phyloP scores from a whole-genome alignment of 30 jellyfish, hydroid and myxozoan species.

The Cassiopea xamachana region DNA sequence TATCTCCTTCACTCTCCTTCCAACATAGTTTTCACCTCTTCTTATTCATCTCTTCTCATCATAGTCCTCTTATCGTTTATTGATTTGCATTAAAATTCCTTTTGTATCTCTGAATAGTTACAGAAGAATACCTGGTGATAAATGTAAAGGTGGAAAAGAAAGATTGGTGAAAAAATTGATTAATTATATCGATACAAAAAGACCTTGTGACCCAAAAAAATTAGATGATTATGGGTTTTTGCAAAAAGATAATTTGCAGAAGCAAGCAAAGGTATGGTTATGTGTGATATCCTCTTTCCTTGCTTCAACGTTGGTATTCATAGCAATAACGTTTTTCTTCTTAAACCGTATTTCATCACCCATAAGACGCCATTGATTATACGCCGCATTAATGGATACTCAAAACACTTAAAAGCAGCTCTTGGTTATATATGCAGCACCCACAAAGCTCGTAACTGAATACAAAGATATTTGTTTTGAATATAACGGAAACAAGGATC shows the following conservation, averaged over 20 bases:
- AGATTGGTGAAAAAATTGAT: conserved; percentile 19
- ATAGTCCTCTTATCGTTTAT: not conserved
- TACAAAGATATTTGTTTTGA: too few relatives aligned
- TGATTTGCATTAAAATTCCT: not conserved
- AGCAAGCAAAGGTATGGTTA: conserved; percentile 22
- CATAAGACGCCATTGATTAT: too few relatives aligned
- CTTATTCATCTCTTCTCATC: not conserved
- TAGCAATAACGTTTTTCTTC: not conserved
- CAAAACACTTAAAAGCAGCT: not conserved
- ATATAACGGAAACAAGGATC: too few relatives aligned
- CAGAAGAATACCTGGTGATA: conserved; percentile 95
- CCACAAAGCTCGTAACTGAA: too few relatives aligned
- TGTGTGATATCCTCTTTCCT: not conserved
- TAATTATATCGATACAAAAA: conserved; percentile 44
- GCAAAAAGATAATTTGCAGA: not conserved
- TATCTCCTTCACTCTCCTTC: too few relatives aligned
- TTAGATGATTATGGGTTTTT: conserved; percentile 30
- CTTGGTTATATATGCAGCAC: not conserved
- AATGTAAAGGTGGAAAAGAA: conserved; percentile 64
- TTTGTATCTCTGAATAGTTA: conserved; percentile 43
- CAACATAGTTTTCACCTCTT: not conserved
- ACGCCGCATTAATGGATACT: not conserved
- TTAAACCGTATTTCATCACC: not conserved
- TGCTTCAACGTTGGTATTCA: not conserved
- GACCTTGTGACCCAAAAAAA: conserved; percentile 47